A percentile compares a stretch with the other conserved stretches of the same genome.
These are phyloP conservation scores for Zygaena filipendulae DNA, from an alignment of 2,888 invertebrate species.

Conservation along the genomic window DNA sequence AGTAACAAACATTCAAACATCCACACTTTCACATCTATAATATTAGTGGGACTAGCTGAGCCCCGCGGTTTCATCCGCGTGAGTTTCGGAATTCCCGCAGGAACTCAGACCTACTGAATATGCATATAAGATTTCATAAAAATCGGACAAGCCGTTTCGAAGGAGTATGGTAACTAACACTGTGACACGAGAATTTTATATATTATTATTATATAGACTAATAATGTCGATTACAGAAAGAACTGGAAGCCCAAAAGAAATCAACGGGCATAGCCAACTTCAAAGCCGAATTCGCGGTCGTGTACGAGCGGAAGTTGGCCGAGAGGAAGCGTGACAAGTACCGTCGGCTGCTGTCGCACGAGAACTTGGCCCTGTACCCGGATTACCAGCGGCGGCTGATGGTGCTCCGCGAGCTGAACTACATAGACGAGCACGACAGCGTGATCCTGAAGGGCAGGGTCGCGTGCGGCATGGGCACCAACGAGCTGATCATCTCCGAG, in stretches of 20 bases:
- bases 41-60: too few relatives aligned
- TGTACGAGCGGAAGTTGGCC: conserved; percentile 79
- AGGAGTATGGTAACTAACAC: too few relatives aligned
- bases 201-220: too few relatives aligned
- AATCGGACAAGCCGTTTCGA: too few relatives aligned
- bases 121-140: too few relatives aligned
- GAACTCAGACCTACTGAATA: too few relatives aligned
- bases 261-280: conserved; percentile 83
- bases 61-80: too few relatives aligned
- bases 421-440: conserved; percentile 62
- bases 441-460: conserved; percentile 58
- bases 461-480: conserved; percentile 65
- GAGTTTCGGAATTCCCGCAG: too few relatives aligned
- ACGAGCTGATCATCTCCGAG: conserved; percentile 94
- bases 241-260: conserved; percentile 61
- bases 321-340: conserved; percentile 76
- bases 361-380: conserved; percentile 86
- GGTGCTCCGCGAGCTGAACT: conserved; percentile 80
- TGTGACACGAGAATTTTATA: too few relatives aligned
- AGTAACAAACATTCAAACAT: too few relatives aligned
- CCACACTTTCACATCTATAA: too few relatives aligned
- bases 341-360: conserved; percentile 81
- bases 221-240: conserved; percentile 38
- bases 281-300: conserved; percentile 78
- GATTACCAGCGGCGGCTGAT: conserved; percentile 87